Evolutionary conservation across 2,113 vertebrate species (phyloP).

Genomic region (Argyrosomus japonicus): DNA sequence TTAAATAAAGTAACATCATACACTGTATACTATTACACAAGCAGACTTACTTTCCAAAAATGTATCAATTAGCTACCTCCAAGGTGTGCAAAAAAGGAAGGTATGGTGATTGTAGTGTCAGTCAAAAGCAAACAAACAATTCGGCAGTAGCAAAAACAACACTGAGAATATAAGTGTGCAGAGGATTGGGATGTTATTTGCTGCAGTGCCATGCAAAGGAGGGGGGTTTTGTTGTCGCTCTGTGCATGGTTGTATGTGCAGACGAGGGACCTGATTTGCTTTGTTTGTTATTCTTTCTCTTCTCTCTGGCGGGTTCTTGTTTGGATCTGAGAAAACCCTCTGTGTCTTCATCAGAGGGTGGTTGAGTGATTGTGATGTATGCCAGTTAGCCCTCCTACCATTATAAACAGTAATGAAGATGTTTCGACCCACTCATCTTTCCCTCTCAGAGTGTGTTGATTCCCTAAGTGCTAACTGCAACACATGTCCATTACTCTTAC

Average conservation of each 20-base stretch:
- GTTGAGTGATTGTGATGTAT: constrained; percentile 55
- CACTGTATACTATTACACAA: not conserved
- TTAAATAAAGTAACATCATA: not conserved
- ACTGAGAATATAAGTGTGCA: constrained; percentile 19
- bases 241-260: constrained; percentile 38
- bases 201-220: constrained; percentile 40
- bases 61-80: constrained; percentile 56
- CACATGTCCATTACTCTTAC: constrained; percentile 49
- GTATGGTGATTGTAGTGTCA: constrained; percentile 14
- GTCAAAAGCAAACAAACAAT: constrained; percentile 47
- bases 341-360: constrained; percentile 62
- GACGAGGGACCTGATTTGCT: constrained; percentile 68
- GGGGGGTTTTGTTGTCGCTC: constrained; percentile 39
- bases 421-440: constrained; percentile 57
- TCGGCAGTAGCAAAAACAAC: not conserved
- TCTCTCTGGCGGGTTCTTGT: constrained; percentile 66
- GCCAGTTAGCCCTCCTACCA: constrained; percentile 49
- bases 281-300: constrained; percentile 64
- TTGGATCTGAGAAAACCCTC: constrained; percentile 62
- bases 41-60: no score
- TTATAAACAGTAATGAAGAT: constrained; percentile 60
- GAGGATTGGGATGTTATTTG: constrained; percentile 56
- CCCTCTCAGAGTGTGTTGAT: constrained; percentile 30
- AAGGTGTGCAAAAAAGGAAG: constrained; percentile 25
- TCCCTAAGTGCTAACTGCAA: constrained; percentile 44